These are phyloP conservation scores for Gonatopus flavifemur DNA, from an alignment of 1,140 invertebrate genomes.

Conservation along the genomic window DNA sequence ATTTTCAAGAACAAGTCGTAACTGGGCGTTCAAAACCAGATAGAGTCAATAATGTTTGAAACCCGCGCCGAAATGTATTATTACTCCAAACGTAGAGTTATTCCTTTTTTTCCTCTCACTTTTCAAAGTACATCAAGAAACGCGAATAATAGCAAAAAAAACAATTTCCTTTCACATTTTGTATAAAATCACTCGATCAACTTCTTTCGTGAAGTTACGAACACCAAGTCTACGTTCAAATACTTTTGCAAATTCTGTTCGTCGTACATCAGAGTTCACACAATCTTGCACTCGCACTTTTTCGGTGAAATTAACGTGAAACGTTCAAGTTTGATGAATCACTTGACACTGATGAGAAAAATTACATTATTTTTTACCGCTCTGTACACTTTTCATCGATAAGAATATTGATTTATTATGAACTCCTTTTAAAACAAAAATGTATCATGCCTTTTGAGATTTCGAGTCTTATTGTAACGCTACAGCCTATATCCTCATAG, in stretches of 20 bases:
- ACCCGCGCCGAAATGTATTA: conserved; percentile 29
- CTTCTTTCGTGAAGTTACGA: too few species aligned
- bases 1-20: conserved; percentile 17
- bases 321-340: too few species aligned
- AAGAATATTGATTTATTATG: too few species aligned
- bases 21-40: conserved; percentile 21
- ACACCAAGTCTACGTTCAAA: conserved; percentile 6
- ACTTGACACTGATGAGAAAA: too few species aligned
- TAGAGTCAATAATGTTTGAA: conserved; percentile 24
- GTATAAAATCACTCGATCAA: not conserved
- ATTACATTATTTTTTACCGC: too few species aligned
- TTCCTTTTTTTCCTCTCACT: conserved; percentile 19
- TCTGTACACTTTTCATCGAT: too few species aligned
- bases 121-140: conserved; percentile 9
- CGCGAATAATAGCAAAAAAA: not conserved
- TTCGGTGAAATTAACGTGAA: conserved; percentile 12
- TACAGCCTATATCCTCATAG: conserved; percentile 26
- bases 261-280: conserved; percentile 22
- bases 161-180: not conserved
- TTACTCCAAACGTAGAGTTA: conserved; percentile 8
- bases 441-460: conserved; percentile 27
- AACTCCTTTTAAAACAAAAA: conserved; percentile 23
- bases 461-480: conserved; percentile 27
- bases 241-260: conserved; percentile 19
- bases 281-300: conserved; percentile 20